Evolutionary conservation across 2,113 vertebrate genomes (phyloP), one percentile per base, ranked within the genome.

Genomic region (Raja brachyura): DNA sequence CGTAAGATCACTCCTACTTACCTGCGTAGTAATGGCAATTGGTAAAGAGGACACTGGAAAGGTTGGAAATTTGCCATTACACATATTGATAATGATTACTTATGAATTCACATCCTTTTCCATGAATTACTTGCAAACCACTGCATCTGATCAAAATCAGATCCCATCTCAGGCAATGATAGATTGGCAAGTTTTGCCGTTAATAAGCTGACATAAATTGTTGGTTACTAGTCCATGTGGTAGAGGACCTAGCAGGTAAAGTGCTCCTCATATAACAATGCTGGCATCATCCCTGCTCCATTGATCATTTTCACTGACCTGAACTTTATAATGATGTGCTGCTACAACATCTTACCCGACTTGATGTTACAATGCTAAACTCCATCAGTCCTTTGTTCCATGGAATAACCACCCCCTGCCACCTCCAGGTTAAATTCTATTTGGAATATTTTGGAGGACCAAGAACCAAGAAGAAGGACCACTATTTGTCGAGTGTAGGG

Each of bases 401-500:
- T 16, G 11, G 56, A n/a, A 61, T 86, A 3, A 14, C 54, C 25
- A 61, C n/a, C 25, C 39, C 3, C 39, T 3, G 39, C 39, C 39
- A 48, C 3, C 39, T 48, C 39, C 39, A 48, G 39, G 0, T 48
- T 48, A 48, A 48, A 48, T 48, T 48, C 39, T 3, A 48, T 48
- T 48, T 48, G 39, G 39, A 48, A 48, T 48, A 48, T 48, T 48
- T 48, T 48, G 39, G 39, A 48, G 39, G 39, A 48, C 39, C 39
- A 48, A 48, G 39, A 48, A 48, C 39, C 39, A 48, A 0, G 39
- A 48, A 48, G 39, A 48, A 48, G 0, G 39, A 48, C 39, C n/a
- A n/a, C n/a, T n/a, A 61, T 86, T 86, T 86, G 31, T 86, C 56
- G 54, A 86, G 54, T 86, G 81, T 61, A n/a, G 56, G 61, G 81